Evolutionary conservation across 2,888 invertebrate species (phyloP), one percentile per base, ranked within the genome.

Genomic region (Phengaris arion): DNA sequence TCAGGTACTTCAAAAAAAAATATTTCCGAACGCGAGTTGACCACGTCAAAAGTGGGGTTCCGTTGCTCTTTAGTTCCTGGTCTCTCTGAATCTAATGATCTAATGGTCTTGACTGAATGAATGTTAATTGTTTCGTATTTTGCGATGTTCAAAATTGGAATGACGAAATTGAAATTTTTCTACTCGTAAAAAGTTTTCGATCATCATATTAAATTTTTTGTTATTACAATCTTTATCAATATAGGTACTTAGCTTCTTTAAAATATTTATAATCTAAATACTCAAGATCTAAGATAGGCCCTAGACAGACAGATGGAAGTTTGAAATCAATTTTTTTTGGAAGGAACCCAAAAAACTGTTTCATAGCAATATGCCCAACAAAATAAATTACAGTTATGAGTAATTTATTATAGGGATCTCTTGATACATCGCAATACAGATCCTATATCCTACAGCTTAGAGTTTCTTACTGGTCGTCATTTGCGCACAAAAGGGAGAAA

Each of bases 341-440:
- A 22, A 12, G 22, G 59, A 59, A 22, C 59, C 59, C 59, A 59
- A 59, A 59, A 59, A 59, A 59, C 22, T 59, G 59, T 59, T 59
- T 35, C 59, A 59, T 59, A 35, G 59, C 59, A 59, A 59, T 59
- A 59, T 59, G 59, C 59, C 59, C 59, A 59, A 22, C 59, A 22
- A 68, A 68, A 68, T 68, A 68, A 68, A 68, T 68, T 68, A 68
- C 68, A 46, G 68, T 68, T 68, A 68, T 68, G 46, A 13, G 68
- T 68, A 68, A 68, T 68, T 68, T 68, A 68, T 68, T 68, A 46
- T 45, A 10, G 68, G 13, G 46, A 45, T 59, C 59, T n/a, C 59
- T 4, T 59, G 59, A 59, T 59, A 59, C 59, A 59, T 59, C 9
- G 59, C 59, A 59, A 59, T 59, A 59, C 7, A 59, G 59, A 59